A percentile compares a stretch with the other conserved stretches of the same genome.
These are phyloP conservation scores for Leguminivora glycinivorella DNA, from an alignment of 1,140 invertebrate species.

Conservation along the genomic window DNA sequence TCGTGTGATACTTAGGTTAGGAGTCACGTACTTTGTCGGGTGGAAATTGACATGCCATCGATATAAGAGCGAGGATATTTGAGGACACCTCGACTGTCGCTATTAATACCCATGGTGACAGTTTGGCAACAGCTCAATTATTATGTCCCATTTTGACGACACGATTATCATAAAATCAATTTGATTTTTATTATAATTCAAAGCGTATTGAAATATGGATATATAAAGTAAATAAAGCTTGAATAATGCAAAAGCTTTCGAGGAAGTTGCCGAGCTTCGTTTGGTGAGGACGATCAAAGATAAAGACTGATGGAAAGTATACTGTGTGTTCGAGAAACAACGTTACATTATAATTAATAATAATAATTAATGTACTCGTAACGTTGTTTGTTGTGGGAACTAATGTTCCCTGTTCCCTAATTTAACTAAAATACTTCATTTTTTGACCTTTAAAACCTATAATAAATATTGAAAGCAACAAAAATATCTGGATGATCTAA, in stretches of 20 bases:
- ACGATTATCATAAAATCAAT: slow-evolving; percentile 7
- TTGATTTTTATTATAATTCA: slow-evolving; percentile 7
- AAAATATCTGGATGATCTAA: no score
- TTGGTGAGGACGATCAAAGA: slow-evolving; percentile 12
- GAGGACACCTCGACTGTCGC: not conserved
- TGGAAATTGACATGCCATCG: not conserved
- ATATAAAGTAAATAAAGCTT: slow-evolving; percentile 9
- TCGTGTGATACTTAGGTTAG: not conserved
- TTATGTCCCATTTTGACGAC: not conserved
- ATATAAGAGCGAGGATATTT: not conserved
- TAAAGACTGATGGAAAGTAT: slow-evolving; percentile 19
- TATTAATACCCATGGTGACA: not conserved
- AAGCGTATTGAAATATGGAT: slow-evolving; percentile 4
- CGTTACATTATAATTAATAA: no score
- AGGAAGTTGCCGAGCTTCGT: slow-evolving; percentile 17
- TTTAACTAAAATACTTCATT: not conserved
- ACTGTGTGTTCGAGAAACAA: not conserved
- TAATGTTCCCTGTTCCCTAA: no score
- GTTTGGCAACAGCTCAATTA: not conserved
- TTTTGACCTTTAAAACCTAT: not conserved
- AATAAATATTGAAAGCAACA: not conserved
- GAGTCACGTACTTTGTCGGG: not conserved
- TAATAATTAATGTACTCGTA: no score
- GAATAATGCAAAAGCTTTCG: slow-evolving; percentile 16
- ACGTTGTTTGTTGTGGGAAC: no score